These are phyloP conservation scores for Catocala sponsa DNA, from an alignment of 2,888 invertebrate species.

Conservation along the genomic window DNA sequence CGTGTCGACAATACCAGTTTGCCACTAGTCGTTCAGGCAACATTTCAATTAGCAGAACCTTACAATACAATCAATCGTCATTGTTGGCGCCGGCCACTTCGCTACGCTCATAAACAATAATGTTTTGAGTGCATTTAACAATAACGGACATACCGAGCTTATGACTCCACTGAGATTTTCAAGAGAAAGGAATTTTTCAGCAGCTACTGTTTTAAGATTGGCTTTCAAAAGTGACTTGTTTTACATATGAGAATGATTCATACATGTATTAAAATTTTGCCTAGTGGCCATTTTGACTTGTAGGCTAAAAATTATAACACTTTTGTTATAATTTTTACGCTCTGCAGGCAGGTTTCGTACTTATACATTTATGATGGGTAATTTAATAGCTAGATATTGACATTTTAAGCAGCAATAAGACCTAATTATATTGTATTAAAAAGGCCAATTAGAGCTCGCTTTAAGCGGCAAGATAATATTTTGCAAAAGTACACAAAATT, in stretches of 20 bases:
- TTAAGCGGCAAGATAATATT: too few species aligned
- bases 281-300: too few species aligned
- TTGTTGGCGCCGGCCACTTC: conserved; percentile 29
- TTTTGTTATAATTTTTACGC: too few species aligned
- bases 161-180: conserved; percentile 30
- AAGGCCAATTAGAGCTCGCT: too few species aligned
- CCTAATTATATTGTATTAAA: too few species aligned
- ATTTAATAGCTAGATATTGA: too few species aligned
- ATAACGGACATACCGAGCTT: conserved; percentile 36
- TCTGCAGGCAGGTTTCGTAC: too few species aligned
- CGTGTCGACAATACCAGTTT: neutral
- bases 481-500: too few species aligned
- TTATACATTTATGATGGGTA: too few species aligned
- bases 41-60: conserved; percentile 34
- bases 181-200: conserved; percentile 14
- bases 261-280: neutral
- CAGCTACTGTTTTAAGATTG: conserved; percentile 2
- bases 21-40: neutral
- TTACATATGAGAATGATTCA: neutral
- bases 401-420: too few species aligned
- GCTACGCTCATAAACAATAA: conserved; percentile 30
- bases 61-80: conserved; percentile 31
- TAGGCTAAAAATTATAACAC: too few species aligned
- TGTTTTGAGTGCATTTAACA: conserved; percentile 39
- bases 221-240: neutral